A percentile compares a stretch with the other conserved stretches of the same genome.
Conservation (phyloP, 2,888 invertebrate species). For the Pristionchus arcanus region DNA sequence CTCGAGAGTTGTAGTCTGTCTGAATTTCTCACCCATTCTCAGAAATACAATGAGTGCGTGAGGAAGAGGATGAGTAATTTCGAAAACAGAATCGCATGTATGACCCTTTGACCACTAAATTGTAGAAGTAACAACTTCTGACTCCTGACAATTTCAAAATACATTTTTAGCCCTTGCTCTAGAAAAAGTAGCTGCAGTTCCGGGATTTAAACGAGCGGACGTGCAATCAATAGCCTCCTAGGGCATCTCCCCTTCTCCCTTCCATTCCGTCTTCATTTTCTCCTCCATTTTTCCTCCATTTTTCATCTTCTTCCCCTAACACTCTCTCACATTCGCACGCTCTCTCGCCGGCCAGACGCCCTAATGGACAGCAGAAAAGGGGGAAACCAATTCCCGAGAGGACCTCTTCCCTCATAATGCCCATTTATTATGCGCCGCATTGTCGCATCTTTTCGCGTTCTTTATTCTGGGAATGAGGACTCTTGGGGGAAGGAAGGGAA, state of each 20-base stretch:
- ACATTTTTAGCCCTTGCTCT: too few species aligned
- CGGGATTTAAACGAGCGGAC: background rate
- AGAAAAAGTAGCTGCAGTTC: background rate
- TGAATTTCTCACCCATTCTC: too few species aligned
- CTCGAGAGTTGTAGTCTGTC: too few species aligned
- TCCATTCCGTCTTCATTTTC: constrained; percentile 33
- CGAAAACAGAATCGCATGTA: too few species aligned
- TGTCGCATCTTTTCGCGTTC: constrained; percentile 29
- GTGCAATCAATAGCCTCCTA: background rate
- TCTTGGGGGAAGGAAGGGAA: background rate
- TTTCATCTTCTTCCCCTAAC: background rate
- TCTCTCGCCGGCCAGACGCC: background rate
- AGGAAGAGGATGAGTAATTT: too few species aligned
- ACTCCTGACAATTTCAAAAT: too few species aligned
- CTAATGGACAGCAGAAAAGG: background rate
- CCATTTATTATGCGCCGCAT: constrained; percentile 35
- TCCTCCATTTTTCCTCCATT: background rate
- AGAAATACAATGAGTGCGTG: too few species aligned
- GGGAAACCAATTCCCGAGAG: constrained; percentile 1
- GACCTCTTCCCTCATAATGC: constrained; percentile 25
- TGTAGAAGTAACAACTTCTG: too few species aligned
- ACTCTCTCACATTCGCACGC: background rate
- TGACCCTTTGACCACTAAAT: too few species aligned
- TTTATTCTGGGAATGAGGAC: background rate
- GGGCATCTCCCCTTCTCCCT: background rate